A percentile compares a stretch with the other conserved stretches of the same genome.
Conservation (phyloP, 2,888 invertebrate species). For the Spilosoma lubricipeda region DNA sequence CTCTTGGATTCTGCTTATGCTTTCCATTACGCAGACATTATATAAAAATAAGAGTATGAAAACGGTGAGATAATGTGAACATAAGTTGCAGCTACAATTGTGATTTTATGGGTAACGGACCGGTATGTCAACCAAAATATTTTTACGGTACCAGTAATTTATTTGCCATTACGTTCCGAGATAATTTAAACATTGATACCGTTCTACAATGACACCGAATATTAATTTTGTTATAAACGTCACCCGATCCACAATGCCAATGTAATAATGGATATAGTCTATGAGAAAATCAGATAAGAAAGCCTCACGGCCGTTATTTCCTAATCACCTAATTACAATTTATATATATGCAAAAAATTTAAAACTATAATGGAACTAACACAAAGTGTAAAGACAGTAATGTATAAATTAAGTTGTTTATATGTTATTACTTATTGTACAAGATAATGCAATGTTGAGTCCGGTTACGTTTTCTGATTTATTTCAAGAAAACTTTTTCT, state of each 20-base stretch:
- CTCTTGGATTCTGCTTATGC: too few species aligned
- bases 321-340: background rate
- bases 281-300: background rate
- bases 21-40: too few species aligned
- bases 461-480: background rate
- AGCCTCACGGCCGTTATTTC: background rate
- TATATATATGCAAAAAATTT: background rate
- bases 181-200: background rate
- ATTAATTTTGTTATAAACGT: background rate
- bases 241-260: background rate
- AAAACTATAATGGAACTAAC: background rate
- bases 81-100: background rate
- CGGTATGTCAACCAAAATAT: background rate
- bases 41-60: too few species aligned
- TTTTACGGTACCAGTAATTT: background rate
- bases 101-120: background rate
- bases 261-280: slow-evolving; percentile 1
- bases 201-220: background rate
- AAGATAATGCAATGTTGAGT: background rate
- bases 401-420: background rate
- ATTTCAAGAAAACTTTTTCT: background rate
- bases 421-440: background rate
- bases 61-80: background rate
- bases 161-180: background rate
- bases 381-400: background rate